Conservation (phyloP, 2,797 vertebrate genomes). For the Pristis pectinata region DNA sequence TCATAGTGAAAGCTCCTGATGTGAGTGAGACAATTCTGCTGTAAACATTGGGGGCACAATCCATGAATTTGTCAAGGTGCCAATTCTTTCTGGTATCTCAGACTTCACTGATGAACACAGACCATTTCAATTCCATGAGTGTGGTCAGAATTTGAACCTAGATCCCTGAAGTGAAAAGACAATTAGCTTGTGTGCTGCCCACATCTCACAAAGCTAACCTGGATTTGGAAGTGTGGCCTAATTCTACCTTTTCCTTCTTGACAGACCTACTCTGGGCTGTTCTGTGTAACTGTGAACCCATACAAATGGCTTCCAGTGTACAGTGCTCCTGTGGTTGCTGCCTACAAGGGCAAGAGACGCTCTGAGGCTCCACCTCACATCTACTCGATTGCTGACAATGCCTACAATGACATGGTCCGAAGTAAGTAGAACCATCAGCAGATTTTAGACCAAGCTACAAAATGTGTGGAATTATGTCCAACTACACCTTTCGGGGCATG, state of each 20-base stretch:
- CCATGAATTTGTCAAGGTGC: background rate
- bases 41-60: background rate
- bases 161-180: background rate
- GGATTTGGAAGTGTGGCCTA: conserved; percentile 40
- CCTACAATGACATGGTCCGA: conserved; percentile 88
- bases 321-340: conserved; percentile 70
- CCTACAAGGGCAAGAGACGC: conserved; percentile 84
- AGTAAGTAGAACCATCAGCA: conserved; percentile 60
- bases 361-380: conserved; percentile 79
- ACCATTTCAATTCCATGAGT: background rate
- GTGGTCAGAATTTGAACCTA: background rate
- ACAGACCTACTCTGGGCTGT: conserved; percentile 87
- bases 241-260: conserved; percentile 31
- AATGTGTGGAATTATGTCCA: background rate
- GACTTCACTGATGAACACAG: background rate
- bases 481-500: background rate
- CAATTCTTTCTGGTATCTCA: background rate
- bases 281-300: conserved; percentile 87
- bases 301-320: conserved; percentile 94
- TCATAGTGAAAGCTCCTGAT: background rate
- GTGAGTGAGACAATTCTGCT: background rate
- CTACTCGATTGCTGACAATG: conserved; percentile 80
- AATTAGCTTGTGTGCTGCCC: background rate
- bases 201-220: background rate
- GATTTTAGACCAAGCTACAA: background rate